A percentile compares a stretch with the other conserved stretches of the same genome.
Conservation (phyloP, 2,113 vertebrate genomes). For the Scytalopus superciliaris region DNA sequence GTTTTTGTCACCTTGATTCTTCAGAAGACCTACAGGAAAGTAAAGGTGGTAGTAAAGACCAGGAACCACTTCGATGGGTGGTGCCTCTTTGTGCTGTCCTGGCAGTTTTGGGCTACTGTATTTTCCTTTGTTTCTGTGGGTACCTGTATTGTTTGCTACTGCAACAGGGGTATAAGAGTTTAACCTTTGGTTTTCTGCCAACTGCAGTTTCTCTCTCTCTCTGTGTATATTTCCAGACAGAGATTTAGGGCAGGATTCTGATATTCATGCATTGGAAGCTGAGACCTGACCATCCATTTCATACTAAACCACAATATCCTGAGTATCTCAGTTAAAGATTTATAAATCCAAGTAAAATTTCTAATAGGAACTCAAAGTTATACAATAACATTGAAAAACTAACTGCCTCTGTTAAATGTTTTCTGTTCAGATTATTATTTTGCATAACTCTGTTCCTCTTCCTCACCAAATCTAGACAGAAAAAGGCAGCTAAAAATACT, state of each 20-base stretch:
- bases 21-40: neutral
- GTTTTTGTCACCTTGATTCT: neutral
- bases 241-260: neutral
- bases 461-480: neutral
- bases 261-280: neutral
- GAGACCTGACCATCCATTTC: neutral
- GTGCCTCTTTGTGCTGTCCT: neutral
- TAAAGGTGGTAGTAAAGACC: neutral
- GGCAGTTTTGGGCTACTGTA: neutral
- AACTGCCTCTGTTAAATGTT: neutral
- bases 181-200: neutral
- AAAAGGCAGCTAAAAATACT: neutral
- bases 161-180: fast-evolving
- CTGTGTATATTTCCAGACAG: neutral
- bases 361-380: neutral
- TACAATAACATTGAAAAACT: neutral
- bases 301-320: neutral
- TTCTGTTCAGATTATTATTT: neutral
- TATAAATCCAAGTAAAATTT: neutral
- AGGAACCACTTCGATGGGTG: neutral
- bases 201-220: neutral
- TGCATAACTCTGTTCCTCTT: neutral
- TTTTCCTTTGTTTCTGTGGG: neutral
- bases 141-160: neutral
- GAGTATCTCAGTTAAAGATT: neutral